Base-by-base conservation (phyloP, 2,797 vertebrate genomes). In the Schizothorax lantsangensis region DNA sequence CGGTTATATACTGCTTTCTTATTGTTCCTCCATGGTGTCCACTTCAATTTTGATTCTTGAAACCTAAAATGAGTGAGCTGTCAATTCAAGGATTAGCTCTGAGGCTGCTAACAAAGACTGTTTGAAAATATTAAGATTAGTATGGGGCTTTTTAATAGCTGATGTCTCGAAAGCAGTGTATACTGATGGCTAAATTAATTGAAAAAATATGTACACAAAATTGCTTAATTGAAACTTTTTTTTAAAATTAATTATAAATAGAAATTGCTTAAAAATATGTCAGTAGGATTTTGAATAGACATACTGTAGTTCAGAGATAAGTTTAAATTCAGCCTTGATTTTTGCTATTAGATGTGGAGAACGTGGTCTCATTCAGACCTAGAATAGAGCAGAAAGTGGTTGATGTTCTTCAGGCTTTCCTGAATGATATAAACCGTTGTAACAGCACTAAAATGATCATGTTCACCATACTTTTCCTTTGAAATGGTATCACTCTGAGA, bases 401-500 rank as follows among this genome's bases (percentile, higher is more conserved):
- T 64, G 36, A 45, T 71, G 33, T 30, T 54, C 26, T 40, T 84
- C 82, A 75, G 72, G 21, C 21, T 49, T 19, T 74, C 17, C 26
- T 21, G 10, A 64, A 64, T 23, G 30, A 66, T 66, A 23, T 38
- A 62, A 59, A 52, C n/a, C 30, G 10, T 64, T 15, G 43, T 38
- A 49, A 64, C 40, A n/a, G 57, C 19, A 38, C 54, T 84, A 33
- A 73, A 83, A 47, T 14, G 14, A 49, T 75, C 38, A n/a, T 43
- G 23, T 83, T 45, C 69, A 59, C 59, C 17, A n/a, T 62, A 62
- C 54, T 64, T 64, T 36, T 66, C 57, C 59, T 66, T 66, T 75
- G 72, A 84, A 84, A 75, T 75, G 43, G 62, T 49, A 79, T 85
- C 74, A 71, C 83, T 57, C 7, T n/a, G 1, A 79, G 83, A 79